A percentile compares a stretch with the other conserved stretches of the same genome.
Conservation (phyloP, 1,140 invertebrate genomes). For the Drosophila rhopaloa region DNA sequence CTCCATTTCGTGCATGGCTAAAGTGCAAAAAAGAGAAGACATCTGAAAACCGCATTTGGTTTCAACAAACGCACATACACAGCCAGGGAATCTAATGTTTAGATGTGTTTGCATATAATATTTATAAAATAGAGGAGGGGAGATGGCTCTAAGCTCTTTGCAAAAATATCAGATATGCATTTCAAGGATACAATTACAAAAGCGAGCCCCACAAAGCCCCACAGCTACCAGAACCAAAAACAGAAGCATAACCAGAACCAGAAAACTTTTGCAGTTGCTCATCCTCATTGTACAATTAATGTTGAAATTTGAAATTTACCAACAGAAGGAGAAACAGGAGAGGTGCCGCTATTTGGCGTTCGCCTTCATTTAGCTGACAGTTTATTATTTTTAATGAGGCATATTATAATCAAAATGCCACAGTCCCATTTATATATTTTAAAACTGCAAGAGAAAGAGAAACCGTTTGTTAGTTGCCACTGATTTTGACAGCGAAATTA, state of each 20-base stretch:
- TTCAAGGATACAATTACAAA: constrained; percentile 78
- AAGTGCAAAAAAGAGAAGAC: constrained; percentile 66
- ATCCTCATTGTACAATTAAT: constrained; percentile 75
- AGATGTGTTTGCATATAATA: constrained; percentile 56
- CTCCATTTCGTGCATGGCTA: constrained; percentile 26
- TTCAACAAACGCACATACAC: constrained; percentile 52
- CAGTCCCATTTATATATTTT: constrained; percentile 21
- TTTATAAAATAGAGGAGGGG: constrained; percentile 52
- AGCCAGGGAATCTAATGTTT: constrained; percentile 50
- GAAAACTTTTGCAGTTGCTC: constrained; percentile 63
- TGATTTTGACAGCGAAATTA: constrained; percentile 73
- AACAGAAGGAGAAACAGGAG: constrained; percentile 13
- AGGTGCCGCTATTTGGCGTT: constrained; percentile 52
- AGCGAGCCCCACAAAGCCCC: constrained; percentile 46
- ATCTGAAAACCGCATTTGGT: constrained; percentile 74
- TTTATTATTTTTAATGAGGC: constrained; percentile 83
- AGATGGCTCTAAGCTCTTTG: constrained; percentile 63
- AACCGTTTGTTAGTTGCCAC: constrained; percentile 41
- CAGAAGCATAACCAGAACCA: constrained; percentile 10
- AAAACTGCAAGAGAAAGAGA: constrained; percentile 28
- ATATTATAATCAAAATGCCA: constrained; percentile 72
- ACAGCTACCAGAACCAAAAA: constrained; percentile 18
- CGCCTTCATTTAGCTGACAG: constrained; percentile 73
- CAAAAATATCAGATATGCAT: constrained; percentile 75
- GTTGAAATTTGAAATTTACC: constrained; percentile 67